Percentiles rank a stretch among this genome's conserved stretches.
phyloP scores from a whole-genome alignment of 2,888 invertebrate species.

The Limnephilus marmoratus region DNA sequence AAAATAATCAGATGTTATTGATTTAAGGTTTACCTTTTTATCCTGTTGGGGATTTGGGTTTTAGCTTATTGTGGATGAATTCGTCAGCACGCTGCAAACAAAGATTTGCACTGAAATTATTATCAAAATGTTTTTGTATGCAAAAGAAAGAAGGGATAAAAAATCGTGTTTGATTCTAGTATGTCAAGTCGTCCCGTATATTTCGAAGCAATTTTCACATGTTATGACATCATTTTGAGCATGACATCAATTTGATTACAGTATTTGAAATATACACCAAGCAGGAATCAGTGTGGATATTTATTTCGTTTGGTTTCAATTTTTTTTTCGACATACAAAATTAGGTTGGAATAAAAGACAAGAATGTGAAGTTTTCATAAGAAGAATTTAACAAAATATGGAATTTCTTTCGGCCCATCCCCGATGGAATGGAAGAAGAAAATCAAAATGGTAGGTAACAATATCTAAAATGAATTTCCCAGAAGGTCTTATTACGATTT shows the following conservation, averaged over 20 bases:
- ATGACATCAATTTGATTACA: too few relatives aligned
- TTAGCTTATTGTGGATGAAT: not conserved
- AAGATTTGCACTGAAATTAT: not conserved
- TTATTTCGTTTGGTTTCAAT: not conserved
- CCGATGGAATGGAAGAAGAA: not conserved
- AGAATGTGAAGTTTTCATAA: not conserved
- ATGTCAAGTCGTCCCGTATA: not conserved
- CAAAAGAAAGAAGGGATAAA: not conserved
- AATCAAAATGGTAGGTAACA: not conserved
- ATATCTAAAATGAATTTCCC: not conserved
- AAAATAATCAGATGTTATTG: not conserved
- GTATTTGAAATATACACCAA: too few relatives aligned
- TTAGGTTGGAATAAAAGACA: not conserved
- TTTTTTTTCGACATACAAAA: not conserved
- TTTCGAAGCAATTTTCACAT: not conserved
- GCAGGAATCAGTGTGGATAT: not conserved
- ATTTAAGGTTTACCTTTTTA: not conserved
- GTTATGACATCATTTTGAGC: too few relatives aligned
- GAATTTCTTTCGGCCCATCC: not conserved
- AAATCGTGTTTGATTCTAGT: not conserved
- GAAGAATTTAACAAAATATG: not conserved
- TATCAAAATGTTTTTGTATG: not conserved
- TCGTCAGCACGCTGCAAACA: not conserved
- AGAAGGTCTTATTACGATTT: not conserved
- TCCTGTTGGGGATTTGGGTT: not conserved